phyloP scores from a whole-genome alignment of 2,113 vertebrate species.

The Stomatorhinus ivindoensis region DNA sequence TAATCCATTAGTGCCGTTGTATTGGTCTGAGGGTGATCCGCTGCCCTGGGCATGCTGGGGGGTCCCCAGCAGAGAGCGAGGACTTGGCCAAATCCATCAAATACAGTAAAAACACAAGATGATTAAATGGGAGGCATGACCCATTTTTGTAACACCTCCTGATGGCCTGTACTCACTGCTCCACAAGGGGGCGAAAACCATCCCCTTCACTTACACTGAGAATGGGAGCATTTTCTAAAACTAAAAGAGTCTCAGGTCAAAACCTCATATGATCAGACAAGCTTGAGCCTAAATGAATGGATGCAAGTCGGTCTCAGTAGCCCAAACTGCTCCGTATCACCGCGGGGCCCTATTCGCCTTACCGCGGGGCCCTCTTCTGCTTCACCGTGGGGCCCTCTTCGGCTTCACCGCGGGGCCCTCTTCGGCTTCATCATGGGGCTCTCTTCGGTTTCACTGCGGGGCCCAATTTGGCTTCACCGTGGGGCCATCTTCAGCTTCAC shows the following conservation, averaged over 20 bases:
- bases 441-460: not conserved
- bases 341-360: too few relatives aligned
- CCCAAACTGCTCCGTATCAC: not conserved
- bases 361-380: too few relatives aligned
- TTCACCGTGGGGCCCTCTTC: too few relatives aligned
- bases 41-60: not conserved
- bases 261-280: not conserved
- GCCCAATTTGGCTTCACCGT: too few relatives aligned
- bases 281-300: not conserved
- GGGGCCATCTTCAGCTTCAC: too few relatives aligned
- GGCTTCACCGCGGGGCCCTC: too few relatives aligned
- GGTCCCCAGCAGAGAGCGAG: not conserved
- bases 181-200: not conserved
- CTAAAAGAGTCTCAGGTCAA: not conserved
- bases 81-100: not conserved
- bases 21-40: not conserved
- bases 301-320: not conserved
- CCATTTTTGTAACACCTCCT: not conserved
- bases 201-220: not conserved
- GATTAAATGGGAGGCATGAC: not conserved
- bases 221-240: not conserved
- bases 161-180: not conserved
- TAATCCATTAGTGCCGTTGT: not conserved
- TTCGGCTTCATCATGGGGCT: too few relatives aligned
- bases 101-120: not conserved